Evolutionary conservation across 2,113 vertebrate genomes (phyloP).

Genomic region (Dromas ardeola): DNA sequence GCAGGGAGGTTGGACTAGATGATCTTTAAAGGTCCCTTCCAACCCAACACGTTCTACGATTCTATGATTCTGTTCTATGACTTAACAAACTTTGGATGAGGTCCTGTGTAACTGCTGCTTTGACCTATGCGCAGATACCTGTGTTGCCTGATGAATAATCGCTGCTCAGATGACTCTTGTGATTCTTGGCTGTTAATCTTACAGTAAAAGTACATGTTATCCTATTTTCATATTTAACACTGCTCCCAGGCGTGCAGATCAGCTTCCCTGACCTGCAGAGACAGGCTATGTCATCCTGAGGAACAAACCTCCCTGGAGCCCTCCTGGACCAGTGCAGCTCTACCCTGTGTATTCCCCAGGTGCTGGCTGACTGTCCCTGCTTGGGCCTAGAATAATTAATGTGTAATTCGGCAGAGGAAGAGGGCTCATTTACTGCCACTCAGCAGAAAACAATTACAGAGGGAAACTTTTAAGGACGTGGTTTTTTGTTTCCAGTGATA

Average conservation of each 20-base stretch:
- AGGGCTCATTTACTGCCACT: neutral
- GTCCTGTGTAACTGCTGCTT: neutral
- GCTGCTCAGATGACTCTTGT: neutral
- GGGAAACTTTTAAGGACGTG: neutral
- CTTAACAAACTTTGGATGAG: neutral
- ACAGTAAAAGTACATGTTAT: neutral
- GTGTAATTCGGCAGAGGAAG: neutral
- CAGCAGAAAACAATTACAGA: neutral
- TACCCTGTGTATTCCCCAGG: neutral
- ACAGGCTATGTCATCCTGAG: neutral
- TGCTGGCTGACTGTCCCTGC: neutral
- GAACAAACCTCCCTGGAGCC: neutral
- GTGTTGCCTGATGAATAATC: neutral
- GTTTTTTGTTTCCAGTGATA: neutral
- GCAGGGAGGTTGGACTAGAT: too few relatives aligned
- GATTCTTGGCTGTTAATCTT: neutral
- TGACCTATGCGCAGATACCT: neutral
- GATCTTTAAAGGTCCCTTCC: too few relatives aligned
- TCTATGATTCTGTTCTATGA: too few relatives aligned
- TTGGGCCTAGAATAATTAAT: neutral
- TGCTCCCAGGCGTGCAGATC: neutral
- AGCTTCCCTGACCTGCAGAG: neutral
- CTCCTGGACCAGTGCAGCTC: neutral
- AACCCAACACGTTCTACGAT: too few relatives aligned
- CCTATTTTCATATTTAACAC: neutral